Evolutionary conservation across 2,888 invertebrate genomes (phyloP).

Genomic region (Lycophotia porphyrea): DNA sequence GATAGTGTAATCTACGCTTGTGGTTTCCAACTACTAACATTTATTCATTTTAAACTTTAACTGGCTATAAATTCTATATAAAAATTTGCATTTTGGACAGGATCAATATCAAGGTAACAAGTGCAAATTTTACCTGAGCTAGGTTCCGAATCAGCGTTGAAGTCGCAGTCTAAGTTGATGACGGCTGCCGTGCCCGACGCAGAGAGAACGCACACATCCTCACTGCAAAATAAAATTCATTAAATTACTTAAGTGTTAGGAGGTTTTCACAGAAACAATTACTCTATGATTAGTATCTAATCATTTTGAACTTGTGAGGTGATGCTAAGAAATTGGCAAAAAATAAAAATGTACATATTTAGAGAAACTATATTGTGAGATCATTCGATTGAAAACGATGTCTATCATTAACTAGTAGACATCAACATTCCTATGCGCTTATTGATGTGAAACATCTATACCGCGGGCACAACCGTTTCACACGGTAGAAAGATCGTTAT

Average conservation of each 20-base stretch:
- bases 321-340: not conserved
- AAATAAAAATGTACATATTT: not conserved
- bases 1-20: too few species aligned
- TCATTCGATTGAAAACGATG: too few species aligned
- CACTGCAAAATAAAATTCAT: constrained; percentile 89
- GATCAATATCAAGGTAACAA: not conserved
- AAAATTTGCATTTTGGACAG: not conserved
- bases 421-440: too few species aligned
- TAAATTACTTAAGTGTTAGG: not conserved
- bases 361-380: not conserved
- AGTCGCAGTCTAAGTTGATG: constrained; percentile 88
- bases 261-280: not conserved
- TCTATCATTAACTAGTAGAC: too few species aligned
- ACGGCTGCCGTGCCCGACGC: constrained; percentile 98
- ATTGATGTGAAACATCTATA: too few species aligned
- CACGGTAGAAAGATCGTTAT: too few species aligned
- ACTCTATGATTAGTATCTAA: not conserved
- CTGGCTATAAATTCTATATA: too few species aligned
- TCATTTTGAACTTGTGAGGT: not conserved
- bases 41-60: too few species aligned
- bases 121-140: constrained; percentile 68
- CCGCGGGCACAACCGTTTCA: too few species aligned
- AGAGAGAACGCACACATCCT: constrained; percentile 98
- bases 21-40: too few species aligned
- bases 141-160: constrained; percentile 77